These are phyloP conservation scores for Drosophila hydei DNA, from an alignment of 1,140 invertebrate species.

Conservation along the genomic window DNA sequence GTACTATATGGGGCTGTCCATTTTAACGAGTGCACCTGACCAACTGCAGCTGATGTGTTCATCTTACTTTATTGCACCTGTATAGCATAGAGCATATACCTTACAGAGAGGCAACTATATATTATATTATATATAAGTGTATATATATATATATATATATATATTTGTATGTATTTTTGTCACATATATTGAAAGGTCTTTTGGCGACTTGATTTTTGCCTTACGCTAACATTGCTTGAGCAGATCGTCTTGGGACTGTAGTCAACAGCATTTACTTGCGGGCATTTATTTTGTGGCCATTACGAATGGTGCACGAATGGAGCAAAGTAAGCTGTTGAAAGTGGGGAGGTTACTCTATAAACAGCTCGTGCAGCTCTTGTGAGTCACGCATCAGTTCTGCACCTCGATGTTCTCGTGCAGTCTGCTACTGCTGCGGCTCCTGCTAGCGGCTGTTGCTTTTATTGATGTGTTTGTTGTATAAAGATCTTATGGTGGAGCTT, in stretches of 20 bases:
- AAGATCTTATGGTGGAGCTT: slow-evolving; percentile 46
- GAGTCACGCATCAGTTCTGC: slow-evolving; percentile 34
- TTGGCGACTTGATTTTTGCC: slow-evolving; percentile 50
- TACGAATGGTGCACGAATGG: slow-evolving; percentile 3
- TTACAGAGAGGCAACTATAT: slow-evolving; percentile 4
- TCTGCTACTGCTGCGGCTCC: slow-evolving; percentile 2
- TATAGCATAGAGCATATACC: slow-evolving; percentile 12
- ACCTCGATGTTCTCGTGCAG: slow-evolving; percentile 26
- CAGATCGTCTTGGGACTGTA: slow-evolving; percentile 51
- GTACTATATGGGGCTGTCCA: slow-evolving; percentile 46
- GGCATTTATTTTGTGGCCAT: slow-evolving; percentile 58
- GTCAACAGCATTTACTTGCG: slow-evolving; percentile 70
- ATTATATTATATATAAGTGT: neutral
- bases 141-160: neutral
- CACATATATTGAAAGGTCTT: slow-evolving; percentile 65
- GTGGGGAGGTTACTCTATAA: slow-evolving; percentile 8
- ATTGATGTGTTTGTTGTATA: slow-evolving; percentile 38
- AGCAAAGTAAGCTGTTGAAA: neutral
- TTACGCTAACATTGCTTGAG: slow-evolving; percentile 20
- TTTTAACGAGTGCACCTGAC: slow-evolving; percentile 71
- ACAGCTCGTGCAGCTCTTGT: slow-evolving; percentile 28
- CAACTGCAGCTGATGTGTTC: slow-evolving; percentile 72
- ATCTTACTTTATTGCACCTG: slow-evolving; percentile 53
- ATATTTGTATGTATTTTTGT: slow-evolving; percentile 57
- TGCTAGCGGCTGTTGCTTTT: slow-evolving; percentile 25